phyloP scores from a whole-genome alignment of 2,113 vertebrate species.

The Sturnira hondurensis region DNA sequence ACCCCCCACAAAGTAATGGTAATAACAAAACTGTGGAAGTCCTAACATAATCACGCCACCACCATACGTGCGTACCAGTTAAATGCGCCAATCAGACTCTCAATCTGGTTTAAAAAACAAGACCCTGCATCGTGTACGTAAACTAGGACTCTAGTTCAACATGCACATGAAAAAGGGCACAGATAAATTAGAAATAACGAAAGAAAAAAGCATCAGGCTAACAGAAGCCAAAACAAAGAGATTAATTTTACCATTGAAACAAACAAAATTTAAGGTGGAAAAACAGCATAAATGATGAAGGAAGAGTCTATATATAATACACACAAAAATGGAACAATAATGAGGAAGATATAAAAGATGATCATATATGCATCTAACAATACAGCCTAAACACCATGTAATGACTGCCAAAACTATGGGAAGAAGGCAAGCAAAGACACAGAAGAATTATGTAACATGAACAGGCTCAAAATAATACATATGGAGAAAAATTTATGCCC shows the following conservation, averaged over 20 bases:
- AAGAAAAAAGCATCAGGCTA: background rate
- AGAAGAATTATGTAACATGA: background rate
- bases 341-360: background rate
- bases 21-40: background rate
- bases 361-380: background rate
- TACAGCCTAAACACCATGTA: background rate
- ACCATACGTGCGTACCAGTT: background rate
- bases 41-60: background rate
- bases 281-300: background rate
- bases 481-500: background rate
- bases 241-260: background rate
- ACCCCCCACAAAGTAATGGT: background rate
- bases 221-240: background rate
- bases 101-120: background rate
- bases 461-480: background rate
- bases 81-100: background rate
- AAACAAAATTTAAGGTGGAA: background rate
- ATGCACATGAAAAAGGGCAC: too few relatives aligned
- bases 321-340: background rate
- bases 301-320: background rate
- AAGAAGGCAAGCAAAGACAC: background rate
- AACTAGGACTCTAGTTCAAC: too few relatives aligned
- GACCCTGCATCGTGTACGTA: background rate
- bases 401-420: background rate
- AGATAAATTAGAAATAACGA: background rate